Evolutionary conservation across 2,113 vertebrate species (phyloP).

Genomic region (Pardalotus punctatus): DNA sequence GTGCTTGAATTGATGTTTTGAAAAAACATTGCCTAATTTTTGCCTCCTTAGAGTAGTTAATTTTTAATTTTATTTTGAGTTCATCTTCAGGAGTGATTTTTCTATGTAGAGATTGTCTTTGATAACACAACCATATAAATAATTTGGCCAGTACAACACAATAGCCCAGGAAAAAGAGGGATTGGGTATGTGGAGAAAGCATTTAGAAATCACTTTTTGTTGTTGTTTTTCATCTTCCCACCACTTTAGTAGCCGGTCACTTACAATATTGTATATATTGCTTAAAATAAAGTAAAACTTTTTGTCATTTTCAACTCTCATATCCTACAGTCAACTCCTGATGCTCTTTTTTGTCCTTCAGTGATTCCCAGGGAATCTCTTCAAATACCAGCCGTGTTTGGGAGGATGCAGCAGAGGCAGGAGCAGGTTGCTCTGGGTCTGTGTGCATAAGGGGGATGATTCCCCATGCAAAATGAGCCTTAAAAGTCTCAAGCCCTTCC

Average conservation of each 20-base stretch:
- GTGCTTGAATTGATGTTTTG: not conserved
- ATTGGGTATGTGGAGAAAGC: not conserved
- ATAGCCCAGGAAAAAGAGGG: not conserved
- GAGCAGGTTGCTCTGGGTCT: not conserved
- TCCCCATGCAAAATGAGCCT: not conserved
- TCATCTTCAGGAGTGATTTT: not conserved
- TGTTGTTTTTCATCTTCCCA: not conserved
- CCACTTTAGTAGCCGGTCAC: not conserved
- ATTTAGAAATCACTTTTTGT: not conserved
- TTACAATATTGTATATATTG: no score
- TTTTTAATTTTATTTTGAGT: not conserved
- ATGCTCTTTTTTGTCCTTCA: not conserved
- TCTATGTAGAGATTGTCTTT: not conserved
- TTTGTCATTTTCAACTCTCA: not conserved
- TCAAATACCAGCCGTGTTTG: rapidly evolving
- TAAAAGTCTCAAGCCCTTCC: not conserved
- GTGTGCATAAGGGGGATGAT: rapidly evolving
- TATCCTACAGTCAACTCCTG: rapidly evolving
- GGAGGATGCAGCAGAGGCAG: not conserved
- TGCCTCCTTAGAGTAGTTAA: not conserved
- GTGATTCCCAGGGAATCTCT: not conserved
- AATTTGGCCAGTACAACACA: not conserved
- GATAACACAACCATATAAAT: not conserved
- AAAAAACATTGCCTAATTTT: not conserved
- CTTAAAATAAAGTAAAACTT: not conserved